Evolutionary conservation across 2,888 invertebrate genomes (phyloP), one percentile per base, ranked within the genome.

Genomic region (Campoplex capitator): DNA sequence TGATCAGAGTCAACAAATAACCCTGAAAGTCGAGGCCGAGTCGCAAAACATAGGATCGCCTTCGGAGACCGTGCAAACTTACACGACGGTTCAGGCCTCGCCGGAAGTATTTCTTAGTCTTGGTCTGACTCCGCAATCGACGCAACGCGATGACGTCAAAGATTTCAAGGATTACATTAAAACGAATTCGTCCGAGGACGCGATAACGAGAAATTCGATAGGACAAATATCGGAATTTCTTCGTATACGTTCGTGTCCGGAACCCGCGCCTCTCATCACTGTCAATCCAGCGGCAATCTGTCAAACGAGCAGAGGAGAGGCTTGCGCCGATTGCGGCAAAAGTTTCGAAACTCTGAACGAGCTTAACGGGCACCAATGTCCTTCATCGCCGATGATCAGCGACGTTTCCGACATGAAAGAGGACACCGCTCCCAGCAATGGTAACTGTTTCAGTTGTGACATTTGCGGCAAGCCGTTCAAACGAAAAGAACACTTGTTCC

Each of bases 401-500:
- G 94, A 94, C 56, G 93, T 92, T 4, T 75, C 90, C 1, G 91
- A 91, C 16, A 88, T 89, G 67, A 90, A 90, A 48, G 89, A 90
- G 54, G 89, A 79, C 35, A 54, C 35, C 16, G 77, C 62, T 38
- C 70, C 83, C 71, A 87, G 51, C 78, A 92, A 88, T 76, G 87
- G 90, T 16, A 93, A 89, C 78, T 91, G 92, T 35, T 95, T 95
- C 90, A 93, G 93, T 91, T 97, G 96, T 90, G 95, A 96, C 58
- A 94, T 96, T 23, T 97, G 97, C 91, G 95, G 95, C 8, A 96
- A 96, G 88, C 95, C 95, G 0, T 97, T 97, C 90, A 97, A 97
- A 91, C 95, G 97, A 88, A 96, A 96, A 91, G 97, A 97, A 91
- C 97, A 97, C 91, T 94, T 97, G 0, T 96, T 96, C 84, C 97